Evolutionary conservation across 2,888 invertebrate species (phyloP).

Genomic region (Drosophila prostipennis): DNA sequence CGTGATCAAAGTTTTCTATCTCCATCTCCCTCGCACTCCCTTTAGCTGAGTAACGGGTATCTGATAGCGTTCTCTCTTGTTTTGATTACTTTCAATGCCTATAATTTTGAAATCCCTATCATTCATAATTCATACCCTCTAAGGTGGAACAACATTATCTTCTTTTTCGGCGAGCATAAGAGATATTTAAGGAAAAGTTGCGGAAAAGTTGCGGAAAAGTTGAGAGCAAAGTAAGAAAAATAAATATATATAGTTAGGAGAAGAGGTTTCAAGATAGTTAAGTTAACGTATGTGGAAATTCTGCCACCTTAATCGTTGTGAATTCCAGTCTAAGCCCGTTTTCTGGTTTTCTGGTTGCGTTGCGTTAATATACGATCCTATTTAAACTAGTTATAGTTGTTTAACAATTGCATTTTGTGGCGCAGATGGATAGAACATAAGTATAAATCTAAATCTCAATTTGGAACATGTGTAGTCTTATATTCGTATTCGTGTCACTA

Average conservation of each 20-base stretch:
- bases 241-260: not conserved
- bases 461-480: not conserved
- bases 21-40: too few relatives aligned
- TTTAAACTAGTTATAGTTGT: not conserved
- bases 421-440: slow-evolving; percentile 2
- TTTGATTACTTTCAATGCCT: too few relatives aligned
- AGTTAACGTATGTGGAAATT: slow-evolving; percentile 6
- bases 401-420: not conserved
- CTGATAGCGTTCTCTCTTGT: too few relatives aligned
- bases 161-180: not conserved
- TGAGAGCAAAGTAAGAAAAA: not conserved
- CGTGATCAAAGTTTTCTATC: too few relatives aligned
- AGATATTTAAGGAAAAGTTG: not conserved
- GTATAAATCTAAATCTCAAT: not conserved
- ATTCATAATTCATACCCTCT: not conserved
- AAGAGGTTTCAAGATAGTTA: not conserved
- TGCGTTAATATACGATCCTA: not conserved
- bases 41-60: too few relatives aligned
- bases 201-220: not conserved
- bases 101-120: not conserved
- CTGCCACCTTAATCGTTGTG: slow-evolving; percentile 7
- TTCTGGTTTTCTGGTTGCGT: not conserved
- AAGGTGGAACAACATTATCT: not conserved
- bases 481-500: not conserved
- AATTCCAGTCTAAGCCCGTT: not conserved